A percentile compares a stretch with the other conserved stretches of the same genome.
Evolutionary conservation across 2,113 vertebrate species (phyloP).

Genomic region (Neopipo cinnamomea): DNA sequence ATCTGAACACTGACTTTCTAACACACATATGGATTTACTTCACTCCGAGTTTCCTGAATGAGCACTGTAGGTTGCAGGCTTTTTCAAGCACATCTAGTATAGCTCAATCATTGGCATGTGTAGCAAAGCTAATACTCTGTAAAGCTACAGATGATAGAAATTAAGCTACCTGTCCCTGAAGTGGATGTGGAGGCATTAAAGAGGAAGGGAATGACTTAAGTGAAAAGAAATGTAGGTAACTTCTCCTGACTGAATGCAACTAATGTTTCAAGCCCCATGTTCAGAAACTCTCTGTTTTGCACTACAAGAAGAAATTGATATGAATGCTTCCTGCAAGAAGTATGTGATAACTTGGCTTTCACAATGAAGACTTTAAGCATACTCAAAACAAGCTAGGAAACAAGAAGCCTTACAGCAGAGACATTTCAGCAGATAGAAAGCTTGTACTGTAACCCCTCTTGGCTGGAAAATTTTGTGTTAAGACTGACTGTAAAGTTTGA

Average conservation of each 20-base stretch:
- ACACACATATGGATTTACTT: conserved; percentile 81
- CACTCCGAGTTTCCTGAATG: conserved; percentile 75
- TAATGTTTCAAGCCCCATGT: neutral
- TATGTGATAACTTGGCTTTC: neutral
- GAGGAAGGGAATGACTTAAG: conserved; percentile 65
- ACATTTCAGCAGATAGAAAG: neutral
- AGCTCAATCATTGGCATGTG: conserved; percentile 69
- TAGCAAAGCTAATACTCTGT: conserved; percentile 69
- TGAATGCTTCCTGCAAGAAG: neutral
- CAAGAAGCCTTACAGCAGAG: neutral
- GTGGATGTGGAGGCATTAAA: conserved; percentile 73
- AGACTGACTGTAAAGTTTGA: neutral
- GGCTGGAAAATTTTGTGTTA: neutral
- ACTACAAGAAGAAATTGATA: neutral
- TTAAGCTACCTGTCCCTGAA: conserved; percentile 80
- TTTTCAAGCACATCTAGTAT: conserved; percentile 63
- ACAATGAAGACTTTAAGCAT: neutral
- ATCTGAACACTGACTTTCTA: conserved; percentile 48
- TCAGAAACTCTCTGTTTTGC: neutral
- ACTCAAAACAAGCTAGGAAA: neutral
- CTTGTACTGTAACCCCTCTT: neutral
- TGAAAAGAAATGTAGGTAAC: conserved; percentile 69
- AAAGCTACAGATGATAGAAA: conserved; percentile 78
- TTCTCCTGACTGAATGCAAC: conserved; percentile 34
- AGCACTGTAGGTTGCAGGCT: conserved; percentile 48